These are phyloP conservation scores for Malurus cyaneus DNA, from an alignment of 2,113 vertebrate genomes.

Conservation along the genomic window DNA sequence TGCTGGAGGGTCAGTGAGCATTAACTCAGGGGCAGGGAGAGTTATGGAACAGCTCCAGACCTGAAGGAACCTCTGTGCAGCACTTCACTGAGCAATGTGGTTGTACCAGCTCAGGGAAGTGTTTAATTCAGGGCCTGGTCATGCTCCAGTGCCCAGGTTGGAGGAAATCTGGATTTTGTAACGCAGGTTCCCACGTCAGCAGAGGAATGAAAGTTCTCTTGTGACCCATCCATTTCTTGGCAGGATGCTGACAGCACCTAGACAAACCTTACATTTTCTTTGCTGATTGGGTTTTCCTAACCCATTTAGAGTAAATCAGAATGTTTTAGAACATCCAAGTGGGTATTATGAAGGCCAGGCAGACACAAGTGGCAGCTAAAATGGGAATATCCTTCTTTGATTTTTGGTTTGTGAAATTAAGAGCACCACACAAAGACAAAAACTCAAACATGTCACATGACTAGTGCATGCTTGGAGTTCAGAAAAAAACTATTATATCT, in stretches of 20 bases:
- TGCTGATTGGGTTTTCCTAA: not conserved
- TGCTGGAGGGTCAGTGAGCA: fast-evolving
- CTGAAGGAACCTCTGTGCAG: not conserved
- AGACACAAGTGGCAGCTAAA: not conserved
- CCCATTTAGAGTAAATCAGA: not conserved
- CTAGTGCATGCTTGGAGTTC: not conserved
- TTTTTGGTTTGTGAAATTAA: not conserved
- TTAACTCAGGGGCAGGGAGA: not conserved
- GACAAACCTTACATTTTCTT: not conserved
- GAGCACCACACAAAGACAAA: not conserved
- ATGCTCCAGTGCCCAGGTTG: not conserved
- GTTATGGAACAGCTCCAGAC: not conserved
- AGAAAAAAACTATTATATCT: not conserved
- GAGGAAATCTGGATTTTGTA: not conserved
- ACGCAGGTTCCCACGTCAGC: not conserved
- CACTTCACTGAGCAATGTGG: not conserved
- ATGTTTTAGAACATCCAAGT: not conserved
- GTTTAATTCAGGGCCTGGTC: not conserved
- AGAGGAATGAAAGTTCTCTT: not conserved
- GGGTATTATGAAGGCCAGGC: not conserved
- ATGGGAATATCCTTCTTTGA: fast-evolving
- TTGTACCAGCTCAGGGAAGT: not conserved
- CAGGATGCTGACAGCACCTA: not conserved
- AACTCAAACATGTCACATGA: not conserved
- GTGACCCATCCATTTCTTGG: not conserved